Evolutionary conservation across 2,797 vertebrate species (phyloP), one percentile per base, ranked within the genome.

Genomic region (Brachyalestes nurse): DNA sequence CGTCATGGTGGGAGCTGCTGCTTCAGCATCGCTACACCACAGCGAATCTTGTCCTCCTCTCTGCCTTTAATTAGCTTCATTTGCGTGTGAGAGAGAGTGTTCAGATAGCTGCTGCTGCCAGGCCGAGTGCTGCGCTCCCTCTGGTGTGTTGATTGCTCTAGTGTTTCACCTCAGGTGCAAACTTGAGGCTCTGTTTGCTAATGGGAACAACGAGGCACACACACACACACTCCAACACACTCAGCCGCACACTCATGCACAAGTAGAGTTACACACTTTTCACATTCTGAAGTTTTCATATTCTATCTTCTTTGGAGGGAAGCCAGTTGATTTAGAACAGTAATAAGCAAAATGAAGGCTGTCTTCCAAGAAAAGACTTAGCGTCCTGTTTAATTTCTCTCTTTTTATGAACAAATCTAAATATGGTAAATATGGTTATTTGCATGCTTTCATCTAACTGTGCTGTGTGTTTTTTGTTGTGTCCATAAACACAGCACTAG

Each of bases 1-100:
- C 58, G n/a, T 42, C 69, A 70, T 77, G 76, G 60, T 21, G 51
- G 79, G 72, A 55, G 40, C 71, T 58, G 72, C 17, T 70, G 69
- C 75, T 69, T 81, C 74, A 73, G 60, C 57, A 60, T 17, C 73
- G 23, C 51, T 72, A 38, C 66, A 65, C 66, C 45, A 28, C 75
- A 14, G 28, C 21, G 25, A 57, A 38, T 49, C 10, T 34, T 14
- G 12, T 6, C 45, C 69, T 79, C 47, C 47, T 6, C 34, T 10
- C 40, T 40, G 58, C 57, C 28, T 77, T 45, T 77, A 83, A 82
- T 80, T 82, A 80, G 79, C 76, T 78, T 78, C 75, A 72, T 85
- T 79, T 83, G 79, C 47, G 61, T 77, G 23, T 23, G 72, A 77
- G 76, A 73, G 73, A 77, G 42, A 17, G 34, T 25, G 66, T 73